These are phyloP conservation scores for Hesperophylax magnus DNA, from an alignment of 1,140 invertebrate genomes.

Conservation along the genomic window DNA sequence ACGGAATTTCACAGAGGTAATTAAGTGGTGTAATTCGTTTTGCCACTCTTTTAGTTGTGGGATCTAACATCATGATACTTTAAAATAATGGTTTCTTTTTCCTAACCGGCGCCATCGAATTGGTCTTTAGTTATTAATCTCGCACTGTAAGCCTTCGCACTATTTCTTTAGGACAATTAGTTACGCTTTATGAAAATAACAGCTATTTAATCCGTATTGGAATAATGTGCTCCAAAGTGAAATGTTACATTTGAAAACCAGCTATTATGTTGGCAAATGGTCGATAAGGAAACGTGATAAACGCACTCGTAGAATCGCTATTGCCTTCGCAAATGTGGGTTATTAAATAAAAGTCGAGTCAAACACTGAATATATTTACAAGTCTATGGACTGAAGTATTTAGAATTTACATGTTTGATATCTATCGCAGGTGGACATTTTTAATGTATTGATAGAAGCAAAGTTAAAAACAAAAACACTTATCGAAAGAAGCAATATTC, in stretches of 20 bases:
- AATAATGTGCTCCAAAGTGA: constrained; percentile 20
- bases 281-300: constrained; percentile 25
- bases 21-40: constrained; percentile 24
- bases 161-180: constrained; percentile 22
- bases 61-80: not conserved
- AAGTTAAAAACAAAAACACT: no score
- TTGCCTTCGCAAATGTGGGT: not conserved
- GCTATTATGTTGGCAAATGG: not conserved
- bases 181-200: constrained; percentile 10
- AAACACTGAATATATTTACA: not conserved
- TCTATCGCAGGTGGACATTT: no score
- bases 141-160: not conserved
- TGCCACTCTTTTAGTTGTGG: not conserved
- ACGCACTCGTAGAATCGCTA: not conserved
- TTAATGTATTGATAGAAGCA: no score
- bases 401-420: no score
- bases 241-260: constrained; percentile 10
- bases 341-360: not conserved
- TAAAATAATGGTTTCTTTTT: not conserved
- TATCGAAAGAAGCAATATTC: no score
- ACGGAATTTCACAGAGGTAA: not conserved
- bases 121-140: constrained; percentile 9
- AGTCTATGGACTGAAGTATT: no score
- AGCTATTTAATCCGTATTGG: constrained; percentile 9
- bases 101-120: constrained; percentile 9